Percentiles rank a stretch among this genome's conserved stretches.
Conservation (phyloP, 2,888 invertebrate species). For the Epirrita christyi region DNA sequence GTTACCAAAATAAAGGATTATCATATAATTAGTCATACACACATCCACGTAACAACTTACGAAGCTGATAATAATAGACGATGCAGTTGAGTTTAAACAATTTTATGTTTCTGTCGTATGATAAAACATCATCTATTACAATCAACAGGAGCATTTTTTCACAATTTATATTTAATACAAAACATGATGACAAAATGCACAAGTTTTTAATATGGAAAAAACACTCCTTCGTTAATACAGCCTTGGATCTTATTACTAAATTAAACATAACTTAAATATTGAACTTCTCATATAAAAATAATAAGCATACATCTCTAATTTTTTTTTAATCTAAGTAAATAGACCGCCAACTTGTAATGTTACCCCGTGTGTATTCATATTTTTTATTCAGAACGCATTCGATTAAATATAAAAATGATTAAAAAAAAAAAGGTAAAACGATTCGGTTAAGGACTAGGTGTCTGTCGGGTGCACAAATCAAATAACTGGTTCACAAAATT, state of each 20-base stretch:
- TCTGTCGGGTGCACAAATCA: not conserved
- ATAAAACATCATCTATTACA: constrained; percentile 59
- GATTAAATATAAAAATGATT: no score
- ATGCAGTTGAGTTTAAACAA: constrained; percentile 45
- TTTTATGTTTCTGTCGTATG: constrained; percentile 52
- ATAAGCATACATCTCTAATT: constrained; percentile 65
- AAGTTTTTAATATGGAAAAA: constrained; percentile 60
- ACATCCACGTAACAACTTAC: constrained; percentile 76
- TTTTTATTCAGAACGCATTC: not conserved
- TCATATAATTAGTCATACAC: constrained; percentile 78
- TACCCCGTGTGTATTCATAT: constrained; percentile 40
- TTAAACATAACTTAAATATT: constrained; percentile 79
- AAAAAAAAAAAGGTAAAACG: constrained; percentile 12
- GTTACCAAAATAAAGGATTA: constrained; percentile 83
- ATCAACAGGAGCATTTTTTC: constrained; percentile 72
- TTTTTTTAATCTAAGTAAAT: constrained; percentile 75
- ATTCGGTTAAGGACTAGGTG: constrained; percentile 50
- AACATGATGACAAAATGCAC: constrained; percentile 49
- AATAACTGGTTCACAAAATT: no score
- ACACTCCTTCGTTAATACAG: constrained; percentile 80
- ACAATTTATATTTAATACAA: constrained; percentile 40
- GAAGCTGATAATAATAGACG: constrained; percentile 64
- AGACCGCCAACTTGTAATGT: constrained; percentile 73
- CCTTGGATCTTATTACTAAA: constrained; percentile 81
- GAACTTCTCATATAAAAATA: constrained; percentile 82